phyloP scores from a whole-genome alignment of 2,113 vertebrate genomes.

The Megaceryle torquata region DNA sequence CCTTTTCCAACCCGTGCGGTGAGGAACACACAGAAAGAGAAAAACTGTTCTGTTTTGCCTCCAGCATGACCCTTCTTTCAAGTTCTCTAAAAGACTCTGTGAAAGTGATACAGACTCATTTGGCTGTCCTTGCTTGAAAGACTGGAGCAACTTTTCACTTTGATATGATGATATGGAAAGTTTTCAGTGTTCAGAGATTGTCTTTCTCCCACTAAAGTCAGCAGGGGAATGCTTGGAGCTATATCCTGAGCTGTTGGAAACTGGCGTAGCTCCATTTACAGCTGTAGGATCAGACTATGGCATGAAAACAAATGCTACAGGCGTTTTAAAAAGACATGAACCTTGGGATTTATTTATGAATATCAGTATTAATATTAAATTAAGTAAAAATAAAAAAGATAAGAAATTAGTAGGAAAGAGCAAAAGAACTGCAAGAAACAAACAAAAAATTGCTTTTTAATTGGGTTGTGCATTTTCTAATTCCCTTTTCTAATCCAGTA shows the following conservation, averaged over 20 bases:
- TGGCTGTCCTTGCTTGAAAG: not conserved
- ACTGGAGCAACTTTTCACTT: not conserved
- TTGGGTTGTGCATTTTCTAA: conserved; percentile 51
- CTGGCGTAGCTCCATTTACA: not conserved
- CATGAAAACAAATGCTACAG: not conserved
- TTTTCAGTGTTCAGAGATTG: not conserved
- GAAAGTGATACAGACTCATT: not conserved
- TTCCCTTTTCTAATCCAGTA: conserved; percentile 52
- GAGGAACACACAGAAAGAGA: not conserved
- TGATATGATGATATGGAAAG: not conserved
- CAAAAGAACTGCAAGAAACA: not conserved
- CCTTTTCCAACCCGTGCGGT: not conserved
- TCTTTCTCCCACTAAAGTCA: not conserved
- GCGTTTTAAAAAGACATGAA: not conserved
- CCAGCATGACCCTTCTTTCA: not conserved
- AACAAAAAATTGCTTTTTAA: conserved; percentile 46
- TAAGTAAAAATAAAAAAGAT: not conserved
- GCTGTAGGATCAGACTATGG: not conserved
- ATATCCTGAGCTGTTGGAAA: not conserved
- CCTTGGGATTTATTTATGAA: conserved; percentile 8
- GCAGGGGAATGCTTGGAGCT: not conserved
- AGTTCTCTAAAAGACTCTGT: not conserved
- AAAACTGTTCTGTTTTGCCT: not conserved
- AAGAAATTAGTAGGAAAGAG: not conserved
- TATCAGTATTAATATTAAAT: conserved; percentile 28